Evolutionary conservation across 2,888 invertebrate species (phyloP), one percentile per base, ranked within the genome.

Genomic region (Tridacna crocea): DNA sequence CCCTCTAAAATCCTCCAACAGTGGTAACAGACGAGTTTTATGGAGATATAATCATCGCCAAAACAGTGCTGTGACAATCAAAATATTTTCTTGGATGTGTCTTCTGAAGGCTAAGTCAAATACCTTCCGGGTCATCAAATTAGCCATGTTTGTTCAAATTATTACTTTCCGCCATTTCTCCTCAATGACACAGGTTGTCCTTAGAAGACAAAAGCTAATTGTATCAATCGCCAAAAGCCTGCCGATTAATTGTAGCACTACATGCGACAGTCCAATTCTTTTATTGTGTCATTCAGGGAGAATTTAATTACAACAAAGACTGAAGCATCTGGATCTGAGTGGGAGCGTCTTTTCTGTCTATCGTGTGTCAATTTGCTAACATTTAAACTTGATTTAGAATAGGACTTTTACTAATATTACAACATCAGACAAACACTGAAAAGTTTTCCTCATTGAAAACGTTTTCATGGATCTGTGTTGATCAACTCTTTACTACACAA

Each of bases 261-360:
- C 86, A 86, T 86, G 86, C 83, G 86, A 86, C 86, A 86, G 80
- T 70, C 78, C 86, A 86, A 86, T 86, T 82, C 77, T 66, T 77
- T 82, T 84, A 83, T 82, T 84, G 83, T 86, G 86, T 86, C 86
- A 78, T 82, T 79, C 58, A 47, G 60, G 63, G 70, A 72, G 61
- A 82, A 86, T 86, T 86, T 76, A 82, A 86, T 86, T 84, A 82
- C 73, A 55, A 48, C 73, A 73, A 72, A 80, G 76, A 75, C 79
- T 83, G 19, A 26, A 76, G 80, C 75, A 82, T 80, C 83, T 78
- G 78, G 76, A 72, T 80, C 68, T 72, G 74, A 77, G 80, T 60
- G 68, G 22, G 26, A 73, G 74, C 78, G 77, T 77, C 80, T 81
- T 79, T 72, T 68, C 85, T 81, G 83, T 86, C 85, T 81, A 77